A percentile compares a stretch with the other conserved stretches of the same genome.
Conservation (phyloP, 1,140 invertebrate genomes). For the Drosophila pectinifera region DNA sequence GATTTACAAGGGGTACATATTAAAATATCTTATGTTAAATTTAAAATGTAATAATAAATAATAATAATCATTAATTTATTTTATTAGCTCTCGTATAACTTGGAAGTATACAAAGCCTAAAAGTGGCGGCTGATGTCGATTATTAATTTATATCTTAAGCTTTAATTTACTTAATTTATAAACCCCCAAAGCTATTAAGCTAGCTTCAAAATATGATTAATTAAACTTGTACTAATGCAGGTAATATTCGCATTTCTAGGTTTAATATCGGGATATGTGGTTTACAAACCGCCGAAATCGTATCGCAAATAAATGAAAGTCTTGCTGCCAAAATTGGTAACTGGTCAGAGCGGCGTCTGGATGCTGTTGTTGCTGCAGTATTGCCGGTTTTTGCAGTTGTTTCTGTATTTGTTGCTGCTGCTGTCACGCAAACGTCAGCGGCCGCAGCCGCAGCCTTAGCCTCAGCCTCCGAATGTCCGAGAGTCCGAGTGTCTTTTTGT, state of each 20-base stretch:
- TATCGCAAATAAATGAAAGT: conserved; percentile 78
- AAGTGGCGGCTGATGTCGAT: no score
- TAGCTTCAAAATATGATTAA: no score
- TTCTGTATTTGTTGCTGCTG: conserved; percentile 14
- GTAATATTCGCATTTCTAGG: not conserved
- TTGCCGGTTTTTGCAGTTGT: conserved; percentile 12
- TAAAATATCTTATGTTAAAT: no score
- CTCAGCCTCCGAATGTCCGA: conserved; percentile 36
- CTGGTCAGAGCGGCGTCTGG: conserved; percentile 70
- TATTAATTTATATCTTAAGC: no score
- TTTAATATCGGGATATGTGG: not conserved
- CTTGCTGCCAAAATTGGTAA: conserved; percentile 78
- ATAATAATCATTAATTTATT: no score
- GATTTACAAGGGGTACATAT: no score
- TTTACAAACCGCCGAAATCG: conserved; percentile 39
- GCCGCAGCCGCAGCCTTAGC: no score
- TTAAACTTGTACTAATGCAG: not conserved
- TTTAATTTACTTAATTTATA: no score
- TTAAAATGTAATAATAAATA: no score
- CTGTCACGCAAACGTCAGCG: conserved; percentile 74
- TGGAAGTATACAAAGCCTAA: no score
- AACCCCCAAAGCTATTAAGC: no score
- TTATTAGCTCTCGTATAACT: no score
- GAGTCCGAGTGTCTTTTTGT: conserved; percentile 37
- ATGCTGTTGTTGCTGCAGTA: conserved; percentile 37